Evolutionary conservation across 1,140 invertebrate genomes (phyloP).

Genomic region (Bradynema listronoti): DNA sequence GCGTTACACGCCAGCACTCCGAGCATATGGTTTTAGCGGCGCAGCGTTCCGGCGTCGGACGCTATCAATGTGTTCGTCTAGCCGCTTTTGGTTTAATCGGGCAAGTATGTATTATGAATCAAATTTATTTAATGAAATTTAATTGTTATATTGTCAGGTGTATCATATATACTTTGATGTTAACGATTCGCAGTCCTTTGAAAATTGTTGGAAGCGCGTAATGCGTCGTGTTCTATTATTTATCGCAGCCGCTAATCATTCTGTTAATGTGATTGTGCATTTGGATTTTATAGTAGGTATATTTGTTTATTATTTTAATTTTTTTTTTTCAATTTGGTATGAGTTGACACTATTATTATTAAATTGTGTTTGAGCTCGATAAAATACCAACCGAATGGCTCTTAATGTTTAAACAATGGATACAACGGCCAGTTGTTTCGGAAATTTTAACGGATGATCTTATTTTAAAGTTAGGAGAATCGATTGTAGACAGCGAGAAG

Average conservation of each 20-base stretch:
- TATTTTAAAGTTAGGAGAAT: slow-evolving; percentile 23
- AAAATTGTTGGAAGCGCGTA: slow-evolving; percentile 29
- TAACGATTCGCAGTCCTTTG: slow-evolving; percentile 19
- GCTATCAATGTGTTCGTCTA: slow-evolving; percentile 33
- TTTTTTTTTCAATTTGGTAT: too few relatives aligned
- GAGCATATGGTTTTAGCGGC: slow-evolving; percentile 27
- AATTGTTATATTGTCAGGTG: slow-evolving; percentile 26
- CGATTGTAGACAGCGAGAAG: slow-evolving; percentile 32
- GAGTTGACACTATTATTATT: too few relatives aligned
- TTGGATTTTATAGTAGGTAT: slow-evolving; percentile 32
- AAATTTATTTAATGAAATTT: neutral
- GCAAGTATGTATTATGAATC: slow-evolving; percentile 23
- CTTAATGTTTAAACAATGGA: slow-evolving; percentile 32
- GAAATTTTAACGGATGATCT: slow-evolving; percentile 22
- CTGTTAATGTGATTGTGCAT: slow-evolving; percentile 27
- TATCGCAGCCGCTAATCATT: slow-evolving; percentile 22
- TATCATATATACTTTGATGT: slow-evolving; percentile 25
- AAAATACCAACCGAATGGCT: slow-evolving; percentile 28
- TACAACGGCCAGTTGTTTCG: slow-evolving; percentile 22
- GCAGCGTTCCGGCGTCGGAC: slow-evolving; percentile 18
- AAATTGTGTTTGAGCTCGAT: too few relatives aligned
- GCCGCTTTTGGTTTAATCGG: slow-evolving; percentile 32
- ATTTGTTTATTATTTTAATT: too few relatives aligned
- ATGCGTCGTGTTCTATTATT: slow-evolving; percentile 21
- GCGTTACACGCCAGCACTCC: slow-evolving; percentile 25